Base-by-base conservation (phyloP, 1,140 invertebrate species). In the Drosophila nebulosa region DNA sequence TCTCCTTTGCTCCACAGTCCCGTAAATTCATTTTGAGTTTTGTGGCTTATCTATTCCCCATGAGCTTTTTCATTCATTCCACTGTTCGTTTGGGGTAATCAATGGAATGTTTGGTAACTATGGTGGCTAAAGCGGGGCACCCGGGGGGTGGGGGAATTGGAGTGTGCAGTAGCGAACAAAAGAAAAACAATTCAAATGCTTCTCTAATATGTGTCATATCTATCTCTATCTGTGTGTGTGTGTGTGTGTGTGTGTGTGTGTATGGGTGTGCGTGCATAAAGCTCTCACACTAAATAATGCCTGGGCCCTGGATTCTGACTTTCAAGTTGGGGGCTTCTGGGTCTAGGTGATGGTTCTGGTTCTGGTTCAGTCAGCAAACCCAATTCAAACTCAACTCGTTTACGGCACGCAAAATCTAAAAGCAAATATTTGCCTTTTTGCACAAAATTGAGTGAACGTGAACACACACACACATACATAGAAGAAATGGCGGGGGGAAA, bases 111-210 rank as follows among this genome's bases (percentile, higher is more conserved):
- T 61, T 69, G 64, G 39, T 58, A 78, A 76, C 57, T 74, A 67
- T 74, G 74, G 56, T 67, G 66, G 69, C 65, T 56, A 74, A 55
- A 51, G 55, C 62, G 14, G 21, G 51, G 22, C 21, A 16, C n/a
- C 24, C n/a, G 21, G 4, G 12, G 10, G 22, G 62, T 56, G 18
- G 3, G 14, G 24, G n/a, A 4, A 39, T 5, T 36, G 10, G 14
- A 6, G 12, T 22, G n/a, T n/a, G 51, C 24, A 7, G n/a, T 16
- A 27, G 36, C 35, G 69, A 86, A 86, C 81, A 85, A 85, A 74
- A 73, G 81, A 56, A 78, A 85, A 78, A 85, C 80, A 85, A 77
- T 85, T 85, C 57, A 50, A 64, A 75, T 59, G 50, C 78, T 69
- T 51, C 46, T 62, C 56, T 30, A 61, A 68, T 62, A 67, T 52